Percentiles rank a stretch among this genome's conserved stretches.
Evolutionary conservation across 2,113 vertebrate genomes (phyloP).

Genomic region (Forbesichthys agassizii): DNA sequence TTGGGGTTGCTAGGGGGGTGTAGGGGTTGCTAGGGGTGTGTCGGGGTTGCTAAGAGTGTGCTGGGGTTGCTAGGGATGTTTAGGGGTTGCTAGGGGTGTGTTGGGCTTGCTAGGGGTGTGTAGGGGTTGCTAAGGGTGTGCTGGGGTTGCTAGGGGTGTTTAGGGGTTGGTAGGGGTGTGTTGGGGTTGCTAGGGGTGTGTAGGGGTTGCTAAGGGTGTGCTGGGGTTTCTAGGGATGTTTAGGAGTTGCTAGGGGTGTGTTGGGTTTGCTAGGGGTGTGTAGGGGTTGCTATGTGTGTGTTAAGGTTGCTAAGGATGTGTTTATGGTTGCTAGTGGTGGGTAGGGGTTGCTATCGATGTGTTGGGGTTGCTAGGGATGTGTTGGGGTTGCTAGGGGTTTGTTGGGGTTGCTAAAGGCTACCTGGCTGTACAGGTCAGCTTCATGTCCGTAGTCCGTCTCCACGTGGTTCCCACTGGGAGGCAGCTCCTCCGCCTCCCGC

Average conservation of each 20-base stretch:
- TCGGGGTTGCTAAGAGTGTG: background rate
- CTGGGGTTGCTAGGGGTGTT: background rate
- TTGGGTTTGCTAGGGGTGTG: background rate
- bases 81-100: no score
- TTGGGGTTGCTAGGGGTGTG: no score
- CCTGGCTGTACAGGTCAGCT: constrained; percentile 57
- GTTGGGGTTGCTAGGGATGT: background rate
- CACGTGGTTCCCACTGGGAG: constrained; percentile 66
- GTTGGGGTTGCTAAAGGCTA: constrained; percentile 12
- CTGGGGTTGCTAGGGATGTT: no score
- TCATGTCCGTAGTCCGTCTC: constrained; percentile 47
- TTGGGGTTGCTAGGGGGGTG: background rate
- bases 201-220: background rate
- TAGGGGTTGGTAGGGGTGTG: background rate
- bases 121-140: background rate
- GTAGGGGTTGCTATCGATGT: background rate
- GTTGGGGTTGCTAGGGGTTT: background rate
- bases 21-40: background rate
- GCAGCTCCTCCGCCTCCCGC: constrained; percentile 46
- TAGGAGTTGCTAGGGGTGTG: background rate
- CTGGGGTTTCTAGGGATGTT: background rate
- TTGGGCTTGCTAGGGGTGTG: no score
- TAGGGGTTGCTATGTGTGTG: background rate
- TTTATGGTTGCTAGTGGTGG: background rate
- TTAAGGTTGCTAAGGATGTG: background rate